Conservation (phyloP, 2,797 vertebrate species). For the Fistularia tabacaria region DNA sequence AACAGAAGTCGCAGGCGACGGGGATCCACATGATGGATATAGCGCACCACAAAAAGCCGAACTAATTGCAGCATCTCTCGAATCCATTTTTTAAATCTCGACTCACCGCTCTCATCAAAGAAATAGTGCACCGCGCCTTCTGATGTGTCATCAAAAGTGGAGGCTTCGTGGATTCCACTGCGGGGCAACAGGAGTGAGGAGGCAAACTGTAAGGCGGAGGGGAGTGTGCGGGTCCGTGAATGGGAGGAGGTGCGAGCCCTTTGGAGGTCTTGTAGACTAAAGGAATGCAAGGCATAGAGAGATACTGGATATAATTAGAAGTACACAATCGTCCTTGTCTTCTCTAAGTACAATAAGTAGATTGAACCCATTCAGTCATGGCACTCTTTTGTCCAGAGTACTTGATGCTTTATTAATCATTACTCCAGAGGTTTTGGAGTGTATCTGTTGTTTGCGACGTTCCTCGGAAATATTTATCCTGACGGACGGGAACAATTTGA, state of each 20-base stretch:
- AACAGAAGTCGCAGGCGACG: no score
- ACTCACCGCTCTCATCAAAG: slow-evolving; percentile 87
- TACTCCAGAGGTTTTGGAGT: neutral
- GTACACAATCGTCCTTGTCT: no score
- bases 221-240: slow-evolving; percentile 82
- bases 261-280: slow-evolving; percentile 86
- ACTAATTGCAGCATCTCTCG: no score
- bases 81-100: no score
- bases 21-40: no score
- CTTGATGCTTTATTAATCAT: neutral
- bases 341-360: no score
- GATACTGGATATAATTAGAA: no score
- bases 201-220: slow-evolving; percentile 88
- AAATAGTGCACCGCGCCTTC: slow-evolving; percentile 92
- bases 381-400: neutral
- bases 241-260: slow-evolving; percentile 83
- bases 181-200: slow-evolving; percentile 84
- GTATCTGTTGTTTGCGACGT: slow-evolving; percentile 5
- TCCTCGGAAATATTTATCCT: neutral
- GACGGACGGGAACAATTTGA: neutral
- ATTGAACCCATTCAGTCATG: no score
- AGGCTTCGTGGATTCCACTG: slow-evolving; percentile 86
- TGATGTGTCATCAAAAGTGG: slow-evolving; percentile 88
- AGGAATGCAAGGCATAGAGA: slow-evolving; percentile 3
- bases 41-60: no score